Evolutionary conservation across 1,140 invertebrate genomes (phyloP), one percentile per base, ranked within the genome.

Genomic region (Cydia pomonella): DNA sequence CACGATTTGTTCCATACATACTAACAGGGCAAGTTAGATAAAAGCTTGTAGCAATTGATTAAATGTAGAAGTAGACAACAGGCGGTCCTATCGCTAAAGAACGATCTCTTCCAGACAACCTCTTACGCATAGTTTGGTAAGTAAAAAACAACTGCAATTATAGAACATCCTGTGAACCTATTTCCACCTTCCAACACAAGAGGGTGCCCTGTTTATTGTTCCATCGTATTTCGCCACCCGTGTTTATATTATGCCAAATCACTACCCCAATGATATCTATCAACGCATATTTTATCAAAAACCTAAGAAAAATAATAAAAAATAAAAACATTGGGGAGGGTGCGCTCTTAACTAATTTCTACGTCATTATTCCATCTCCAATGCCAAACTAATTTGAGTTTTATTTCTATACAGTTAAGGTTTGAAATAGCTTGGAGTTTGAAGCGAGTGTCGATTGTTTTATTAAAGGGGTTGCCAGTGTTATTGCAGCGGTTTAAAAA

Each of bases 191-290:
- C 74, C 80, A 74, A 82, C 76, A 85, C 80, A 80, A 84, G 82
- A 86, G 86, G 89, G 85, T 78, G 66, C 80, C 72, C 87, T 91
- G 90, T 92, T 91, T 91, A 88, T 91, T 92, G 88, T 90, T 91
- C 82, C 85, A 87, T 76, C 82, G 86, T 85, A 88, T 89, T 92
- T 88, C 86, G 83, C 81, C 80, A 73, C 82, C 83, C 80, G 81
- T 92, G 89, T 91, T 92, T 91, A 88, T 84, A 88, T 90, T 91
- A 80, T 87, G 89, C 89, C 84, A 90, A 92, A 92, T 91, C 90
- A 91, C 88, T 88, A 85, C 88, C 86, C 86, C 87, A 87, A 78
- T 92, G 89, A 92, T 92, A 92, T 91, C 88, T 87, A 89, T 87
- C 84, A 78, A 85, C 79, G 87, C 82, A 90, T 91, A 87, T 89